A percentile compares a stretch with the other conserved stretches of the same genome.
Conservation (phyloP, 2,888 invertebrate species). For the Ectropis crepuscularia region DNA sequence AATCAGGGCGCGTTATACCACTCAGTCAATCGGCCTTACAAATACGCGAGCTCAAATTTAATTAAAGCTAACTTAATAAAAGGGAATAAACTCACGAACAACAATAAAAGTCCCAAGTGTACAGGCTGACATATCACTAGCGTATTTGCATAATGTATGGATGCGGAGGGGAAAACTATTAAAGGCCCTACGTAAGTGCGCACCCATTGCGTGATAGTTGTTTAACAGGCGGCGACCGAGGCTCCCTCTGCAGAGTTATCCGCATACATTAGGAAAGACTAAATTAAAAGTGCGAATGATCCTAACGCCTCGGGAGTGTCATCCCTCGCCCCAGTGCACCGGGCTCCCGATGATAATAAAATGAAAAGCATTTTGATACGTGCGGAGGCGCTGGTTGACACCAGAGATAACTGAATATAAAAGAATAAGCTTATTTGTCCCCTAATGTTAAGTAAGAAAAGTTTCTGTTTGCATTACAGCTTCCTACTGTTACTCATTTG, state of each 20-base stretch:
- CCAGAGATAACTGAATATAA: constrained; percentile 73
- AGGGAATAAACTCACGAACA: constrained; percentile 80
- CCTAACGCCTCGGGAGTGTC: constrained; percentile 61
- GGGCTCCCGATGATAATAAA: constrained; percentile 73
- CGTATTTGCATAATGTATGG: constrained; percentile 84
- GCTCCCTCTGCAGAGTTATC: constrained; percentile 71
- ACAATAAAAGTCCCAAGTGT: constrained; percentile 83
- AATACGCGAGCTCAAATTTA: constrained; percentile 81
- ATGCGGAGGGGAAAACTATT: constrained; percentile 81
- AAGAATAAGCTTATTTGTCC: constrained; percentile 68
- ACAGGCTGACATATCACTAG: constrained; percentile 81
- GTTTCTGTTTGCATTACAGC: constrained; percentile 49
- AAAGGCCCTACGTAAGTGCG: constrained; percentile 62
- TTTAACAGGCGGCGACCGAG: constrained; percentile 72
- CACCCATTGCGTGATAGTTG: constrained; percentile 80
- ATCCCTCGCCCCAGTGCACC: constrained; percentile 53
- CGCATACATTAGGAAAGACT: constrained; percentile 82
- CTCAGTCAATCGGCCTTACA: constrained; percentile 79
- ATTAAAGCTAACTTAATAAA: constrained; percentile 84
- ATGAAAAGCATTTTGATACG: constrained; percentile 80
- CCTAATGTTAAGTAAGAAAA: constrained; percentile 59
- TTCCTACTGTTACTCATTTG: constrained; percentile 37
- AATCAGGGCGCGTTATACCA: constrained; percentile 77
- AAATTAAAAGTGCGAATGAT: constrained; percentile 84
- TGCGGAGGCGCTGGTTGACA: constrained; percentile 70